phyloP scores from a whole-genome alignment of 2,888 invertebrate species.

The Drosophila setosimentum region DNA sequence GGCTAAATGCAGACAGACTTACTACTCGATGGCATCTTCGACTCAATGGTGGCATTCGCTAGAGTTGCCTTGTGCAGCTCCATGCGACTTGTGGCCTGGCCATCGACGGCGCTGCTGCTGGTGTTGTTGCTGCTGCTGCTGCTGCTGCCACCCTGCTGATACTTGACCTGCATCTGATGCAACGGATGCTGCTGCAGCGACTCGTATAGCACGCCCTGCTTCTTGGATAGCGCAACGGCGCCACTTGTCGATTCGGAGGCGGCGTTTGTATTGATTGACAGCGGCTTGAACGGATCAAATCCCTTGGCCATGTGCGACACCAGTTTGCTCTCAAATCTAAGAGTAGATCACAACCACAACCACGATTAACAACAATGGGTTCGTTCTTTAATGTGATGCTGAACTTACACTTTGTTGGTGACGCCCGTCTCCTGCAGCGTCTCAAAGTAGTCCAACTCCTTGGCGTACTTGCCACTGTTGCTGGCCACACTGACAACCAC shows the following conservation, averaged over 20 bases:
- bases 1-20: slow-evolving; percentile 29
- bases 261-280: slow-evolving; percentile 82
- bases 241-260: slow-evolving; percentile 48
- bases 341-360: not conserved
- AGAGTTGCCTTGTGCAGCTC: slow-evolving; percentile 83
- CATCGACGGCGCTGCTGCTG: slow-evolving; percentile 73
- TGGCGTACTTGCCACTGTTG: slow-evolving; percentile 78
- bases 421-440: slow-evolving; percentile 84
- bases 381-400: too few relatives aligned
- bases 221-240: slow-evolving; percentile 59
- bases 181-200: slow-evolving; percentile 82
- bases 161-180: slow-evolving; percentile 73
- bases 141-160: slow-evolving; percentile 55
- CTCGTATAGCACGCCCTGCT: slow-evolving; percentile 81
- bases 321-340: slow-evolving; percentile 83
- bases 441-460: slow-evolving; percentile 83
- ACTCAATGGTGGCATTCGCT: slow-evolving; percentile 81
- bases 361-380: too few relatives aligned
- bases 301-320: slow-evolving; percentile 84
- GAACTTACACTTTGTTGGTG: slow-evolving; percentile 84
- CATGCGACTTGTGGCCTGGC: slow-evolving; percentile 82
- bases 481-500: slow-evolving; percentile 60
- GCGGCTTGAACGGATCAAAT: slow-evolving; percentile 84
- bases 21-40: slow-evolving; percentile 70
- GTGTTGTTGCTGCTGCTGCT: slow-evolving; percentile 32